phyloP scores from a whole-genome alignment of 2,888 invertebrate species.

The Stictocephala bisonia region DNA sequence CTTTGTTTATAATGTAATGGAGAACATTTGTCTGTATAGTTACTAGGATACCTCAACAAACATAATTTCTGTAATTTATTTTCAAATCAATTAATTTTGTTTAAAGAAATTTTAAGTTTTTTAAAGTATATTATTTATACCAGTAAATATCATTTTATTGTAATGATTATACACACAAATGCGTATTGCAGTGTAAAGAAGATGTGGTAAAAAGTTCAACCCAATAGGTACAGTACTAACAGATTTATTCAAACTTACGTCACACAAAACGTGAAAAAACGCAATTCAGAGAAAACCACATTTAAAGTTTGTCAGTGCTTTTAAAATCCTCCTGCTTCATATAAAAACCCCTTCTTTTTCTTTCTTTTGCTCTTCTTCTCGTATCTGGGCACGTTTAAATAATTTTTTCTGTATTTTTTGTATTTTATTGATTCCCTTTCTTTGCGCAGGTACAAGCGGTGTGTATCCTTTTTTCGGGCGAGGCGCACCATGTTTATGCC shows the following conservation, averaged over 20 bases:
- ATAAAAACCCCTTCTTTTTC: constrained; percentile 6
- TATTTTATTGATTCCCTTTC: constrained; percentile 1
- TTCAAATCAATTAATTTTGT: neutral
- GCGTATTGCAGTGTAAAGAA: neutral
- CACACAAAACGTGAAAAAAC: constrained; percentile 8
- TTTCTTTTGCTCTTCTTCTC: constrained; percentile 9
- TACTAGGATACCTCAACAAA: constrained; percentile 8
- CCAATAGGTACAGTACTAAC: constrained; percentile 5
- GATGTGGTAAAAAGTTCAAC: neutral
- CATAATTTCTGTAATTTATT: neutral
- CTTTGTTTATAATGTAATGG: too few species aligned
- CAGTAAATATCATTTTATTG: constrained; percentile 5
- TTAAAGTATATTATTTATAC: neutral
- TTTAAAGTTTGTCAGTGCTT: neutral
- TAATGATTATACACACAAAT: neutral
- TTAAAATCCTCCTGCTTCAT: neutral
- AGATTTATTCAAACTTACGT: constrained; percentile 4
- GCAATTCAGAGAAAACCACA: constrained; percentile 1
- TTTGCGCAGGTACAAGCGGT: neutral
- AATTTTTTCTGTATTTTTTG: constrained; percentile 3
- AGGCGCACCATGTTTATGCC: neutral
- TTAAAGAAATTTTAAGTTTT: neutral
- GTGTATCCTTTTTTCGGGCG: constrained; percentile 7
- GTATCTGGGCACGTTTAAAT: constrained; percentile 12
- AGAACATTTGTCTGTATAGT: too few species aligned